These are phyloP conservation scores for Cephus sareptanus DNA, from an alignment of 2,888 invertebrate species.

Conservation along the genomic window DNA sequence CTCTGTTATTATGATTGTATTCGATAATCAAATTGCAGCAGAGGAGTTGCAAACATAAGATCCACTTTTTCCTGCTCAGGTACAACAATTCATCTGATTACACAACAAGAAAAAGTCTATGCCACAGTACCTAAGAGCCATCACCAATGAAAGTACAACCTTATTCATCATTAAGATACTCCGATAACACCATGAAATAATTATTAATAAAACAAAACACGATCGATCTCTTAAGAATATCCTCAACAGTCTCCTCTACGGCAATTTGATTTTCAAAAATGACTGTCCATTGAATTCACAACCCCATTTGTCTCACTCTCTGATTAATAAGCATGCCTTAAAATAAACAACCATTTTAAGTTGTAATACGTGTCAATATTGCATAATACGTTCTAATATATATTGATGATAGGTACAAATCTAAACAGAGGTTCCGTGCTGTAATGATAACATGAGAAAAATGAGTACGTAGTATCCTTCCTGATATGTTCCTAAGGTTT, in stretches of 20 bases:
- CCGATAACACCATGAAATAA: not conserved
- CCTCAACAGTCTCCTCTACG: not conserved
- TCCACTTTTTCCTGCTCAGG: not conserved
- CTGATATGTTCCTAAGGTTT: constrained; percentile 51
- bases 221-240: not conserved
- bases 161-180: not conserved
- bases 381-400: constrained; percentile 1
- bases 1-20: not conserved
- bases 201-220: too few relatives aligned
- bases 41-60: not conserved
- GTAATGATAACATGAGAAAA: not conserved
- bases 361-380: constrained; percentile 30
- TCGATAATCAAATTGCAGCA: not conserved
- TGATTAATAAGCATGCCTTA: not conserved
- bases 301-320: not conserved
- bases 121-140: not conserved
- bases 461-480: not conserved
- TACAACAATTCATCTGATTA: not conserved
- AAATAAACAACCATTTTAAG: constrained; percentile 13
- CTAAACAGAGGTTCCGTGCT: not conserved
- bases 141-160: not conserved
- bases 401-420: not conserved
- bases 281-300: not conserved
- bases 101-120: not conserved
- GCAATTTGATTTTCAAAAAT: not conserved